phyloP scores from a whole-genome alignment of 2,797 vertebrate genomes.

The Microcaecilia unicolor region DNA sequence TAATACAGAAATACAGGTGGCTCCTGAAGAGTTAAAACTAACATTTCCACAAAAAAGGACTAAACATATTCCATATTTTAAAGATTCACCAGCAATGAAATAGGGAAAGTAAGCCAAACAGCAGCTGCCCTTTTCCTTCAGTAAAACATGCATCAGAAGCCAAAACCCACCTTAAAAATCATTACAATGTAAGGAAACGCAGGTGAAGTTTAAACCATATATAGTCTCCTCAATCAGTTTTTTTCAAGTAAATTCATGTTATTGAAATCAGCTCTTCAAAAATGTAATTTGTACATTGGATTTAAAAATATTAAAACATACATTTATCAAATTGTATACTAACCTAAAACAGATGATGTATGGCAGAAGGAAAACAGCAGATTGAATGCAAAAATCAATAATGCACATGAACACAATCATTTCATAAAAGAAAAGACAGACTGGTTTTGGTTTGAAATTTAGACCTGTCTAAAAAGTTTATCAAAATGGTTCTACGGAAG shows the following conservation, averaged over 20 bases:
- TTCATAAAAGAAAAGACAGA: conserved; percentile 30
- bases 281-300: conserved; percentile 24
- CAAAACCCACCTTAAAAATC: conserved; percentile 7
- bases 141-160: conserved; percentile 40
- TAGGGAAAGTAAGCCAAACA: conserved; percentile 26
- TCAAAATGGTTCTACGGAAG: too few species aligned
- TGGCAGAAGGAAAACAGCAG: conserved; percentile 51
- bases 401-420: conserved; percentile 25
- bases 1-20: conserved; percentile 44
- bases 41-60: conserved; percentile 42
- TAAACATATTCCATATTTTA: conserved; percentile 53
- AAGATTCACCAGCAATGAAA: conserved; percentile 40
- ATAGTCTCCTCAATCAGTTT: conserved; percentile 22
- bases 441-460: conserved; percentile 21
- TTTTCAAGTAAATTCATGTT: conserved; percentile 37
- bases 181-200: conserved; percentile 12
- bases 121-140: conserved; percentile 58
- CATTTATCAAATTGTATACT: conserved; percentile 30
- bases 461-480: conserved; percentile 10
- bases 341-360: conserved; percentile 36
- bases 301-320: conserved; percentile 16
- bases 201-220: conserved; percentile 36
- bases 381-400: conserved; percentile 22
- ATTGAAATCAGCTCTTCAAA: conserved; percentile 22
- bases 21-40: conserved; percentile 68